phyloP scores from a whole-genome alignment of 1,140 invertebrate species.

The Drosophila truncata region DNA sequence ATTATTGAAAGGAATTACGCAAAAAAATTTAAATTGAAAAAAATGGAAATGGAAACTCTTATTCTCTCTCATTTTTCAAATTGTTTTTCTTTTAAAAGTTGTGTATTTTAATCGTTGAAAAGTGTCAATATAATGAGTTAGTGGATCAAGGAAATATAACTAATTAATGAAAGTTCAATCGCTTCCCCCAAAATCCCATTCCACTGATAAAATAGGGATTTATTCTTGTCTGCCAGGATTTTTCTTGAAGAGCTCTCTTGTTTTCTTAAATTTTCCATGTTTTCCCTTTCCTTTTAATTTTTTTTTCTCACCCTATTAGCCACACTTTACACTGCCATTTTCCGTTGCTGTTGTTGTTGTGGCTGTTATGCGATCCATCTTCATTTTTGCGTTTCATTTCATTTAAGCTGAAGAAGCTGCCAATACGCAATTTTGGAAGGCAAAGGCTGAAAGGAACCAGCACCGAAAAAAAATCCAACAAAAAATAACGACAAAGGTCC shows the following conservation, averaged over 20 bases:
- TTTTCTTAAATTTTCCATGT: neutral
- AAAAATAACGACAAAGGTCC: slow-evolving; percentile 30
- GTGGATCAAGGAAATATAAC: neutral
- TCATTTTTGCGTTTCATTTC: slow-evolving; percentile 69
- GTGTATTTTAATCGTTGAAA: too few relatives aligned
- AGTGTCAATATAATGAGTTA: too few relatives aligned
- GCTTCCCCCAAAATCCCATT: too few relatives aligned
- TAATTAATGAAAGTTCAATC: neutral
- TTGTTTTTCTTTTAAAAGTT: too few relatives aligned
- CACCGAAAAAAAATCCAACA: slow-evolving; percentile 3
- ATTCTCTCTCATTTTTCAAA: too few relatives aligned
- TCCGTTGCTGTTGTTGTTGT: slow-evolving; percentile 10
- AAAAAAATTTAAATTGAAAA: too few relatives aligned
- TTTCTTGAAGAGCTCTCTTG: neutral
- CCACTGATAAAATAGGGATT: neutral
- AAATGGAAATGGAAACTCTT: too few relatives aligned
- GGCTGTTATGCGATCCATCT: slow-evolving; percentile 75
- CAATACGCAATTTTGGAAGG: slow-evolving; percentile 38
- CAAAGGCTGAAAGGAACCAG: slow-evolving; percentile 20
- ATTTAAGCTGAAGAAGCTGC: slow-evolving; percentile 54
- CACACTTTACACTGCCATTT: slow-evolving; percentile 23
- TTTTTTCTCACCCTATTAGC: slow-evolving; percentile 11
- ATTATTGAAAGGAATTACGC: too few relatives aligned
- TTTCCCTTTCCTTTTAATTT: neutral
- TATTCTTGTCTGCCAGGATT: neutral